A percentile compares a stretch with the other conserved stretches of the same genome.
These are phyloP conservation scores for Habropoda laboriosa DNA, from an alignment of 1,140 invertebrate species.

Conservation along the genomic window DNA sequence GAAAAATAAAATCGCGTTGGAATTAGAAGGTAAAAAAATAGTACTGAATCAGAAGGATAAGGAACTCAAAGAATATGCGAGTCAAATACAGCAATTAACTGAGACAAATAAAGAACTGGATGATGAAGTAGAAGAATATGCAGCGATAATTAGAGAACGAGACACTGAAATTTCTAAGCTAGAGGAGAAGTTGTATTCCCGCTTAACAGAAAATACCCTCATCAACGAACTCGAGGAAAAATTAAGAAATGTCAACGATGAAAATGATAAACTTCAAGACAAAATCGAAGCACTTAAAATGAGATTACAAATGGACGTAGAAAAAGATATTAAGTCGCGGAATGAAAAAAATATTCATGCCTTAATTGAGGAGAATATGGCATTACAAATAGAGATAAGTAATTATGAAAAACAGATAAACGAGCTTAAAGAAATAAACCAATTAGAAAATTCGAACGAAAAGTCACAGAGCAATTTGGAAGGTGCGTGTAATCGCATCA, in stretches of 20 bases:
- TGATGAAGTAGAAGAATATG: slow-evolving; percentile 70
- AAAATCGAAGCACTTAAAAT: slow-evolving; percentile 1
- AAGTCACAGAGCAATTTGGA: background rate
- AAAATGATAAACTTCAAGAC: slow-evolving; percentile 10
- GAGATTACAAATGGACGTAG: background rate
- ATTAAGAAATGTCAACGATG: slow-evolving; percentile 43
- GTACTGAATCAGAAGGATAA: slow-evolving; percentile 41
- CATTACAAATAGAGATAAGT: background rate
- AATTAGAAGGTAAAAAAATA: slow-evolving; percentile 68
- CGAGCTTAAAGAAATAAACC: background rate
- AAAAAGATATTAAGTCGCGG: background rate
- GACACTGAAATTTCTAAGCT: slow-evolving; percentile 39
- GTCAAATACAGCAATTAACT: slow-evolving; percentile 48
- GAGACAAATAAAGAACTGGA: slow-evolving; percentile 69
- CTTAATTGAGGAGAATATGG: background rate
- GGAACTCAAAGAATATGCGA: slow-evolving; percentile 40
- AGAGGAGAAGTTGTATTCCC: slow-evolving; percentile 21
- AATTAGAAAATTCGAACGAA: background rate
- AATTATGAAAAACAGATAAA: background rate
- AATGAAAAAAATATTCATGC: background rate
- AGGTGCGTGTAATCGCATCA: background rate
- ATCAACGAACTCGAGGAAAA: slow-evolving; percentile 48
- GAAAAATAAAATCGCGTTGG: slow-evolving; percentile 67
- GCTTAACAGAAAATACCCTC: slow-evolving; percentile 28
- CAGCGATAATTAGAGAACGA: slow-evolving; percentile 53